Conservation (phyloP, 2,888 invertebrate species). For the Antheraea yamamai region DNA sequence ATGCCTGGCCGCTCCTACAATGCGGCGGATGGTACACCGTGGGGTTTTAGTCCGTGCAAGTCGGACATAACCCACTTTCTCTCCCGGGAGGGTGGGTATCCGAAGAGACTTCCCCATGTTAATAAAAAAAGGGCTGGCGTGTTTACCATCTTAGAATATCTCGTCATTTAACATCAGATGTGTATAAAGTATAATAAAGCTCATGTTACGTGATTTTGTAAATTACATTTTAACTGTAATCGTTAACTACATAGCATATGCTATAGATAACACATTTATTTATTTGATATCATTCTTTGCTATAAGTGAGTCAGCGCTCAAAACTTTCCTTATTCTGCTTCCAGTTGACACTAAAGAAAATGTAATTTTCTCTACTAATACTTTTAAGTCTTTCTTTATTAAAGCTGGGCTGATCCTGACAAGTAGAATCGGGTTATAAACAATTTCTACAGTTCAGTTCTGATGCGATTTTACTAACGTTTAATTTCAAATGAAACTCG, state of each 20-base stretch:
- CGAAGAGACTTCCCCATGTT: too few species aligned
- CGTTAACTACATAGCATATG: not conserved
- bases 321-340: not conserved
- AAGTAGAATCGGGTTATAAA: not conserved
- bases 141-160: too few species aligned
- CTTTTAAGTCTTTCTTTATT: slow-evolving; percentile 7
- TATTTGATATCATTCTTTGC: not conserved
- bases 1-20: too few species aligned
- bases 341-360: slow-evolving; percentile 9
- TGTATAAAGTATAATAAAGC: too few species aligned
- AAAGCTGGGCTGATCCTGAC: not conserved
- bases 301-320: not conserved
- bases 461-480: not conserved
- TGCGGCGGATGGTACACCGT: too few species aligned
- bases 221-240: not conserved
- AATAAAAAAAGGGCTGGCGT: too few species aligned
- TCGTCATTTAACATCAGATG: too few species aligned
- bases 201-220: too few species aligned
- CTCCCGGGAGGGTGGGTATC: too few species aligned
- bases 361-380: not conserved
- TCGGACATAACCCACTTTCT: too few species aligned
- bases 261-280: not conserved
- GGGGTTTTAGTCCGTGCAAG: too few species aligned
- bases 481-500: not conserved
- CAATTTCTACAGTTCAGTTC: not conserved